Conservation (phyloP, 2,888 invertebrate genomes). For the Agrochola litura region DNA sequence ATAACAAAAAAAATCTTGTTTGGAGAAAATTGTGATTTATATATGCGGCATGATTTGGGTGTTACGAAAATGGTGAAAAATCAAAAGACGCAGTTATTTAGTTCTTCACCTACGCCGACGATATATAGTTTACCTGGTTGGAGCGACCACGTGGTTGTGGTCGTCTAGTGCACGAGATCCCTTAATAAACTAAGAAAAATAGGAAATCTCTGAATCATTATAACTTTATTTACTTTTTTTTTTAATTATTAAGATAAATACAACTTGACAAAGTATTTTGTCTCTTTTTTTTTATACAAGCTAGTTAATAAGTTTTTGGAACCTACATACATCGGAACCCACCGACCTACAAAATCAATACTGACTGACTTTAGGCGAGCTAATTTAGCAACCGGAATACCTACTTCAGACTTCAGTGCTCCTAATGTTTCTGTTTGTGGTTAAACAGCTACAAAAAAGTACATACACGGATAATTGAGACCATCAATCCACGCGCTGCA, state of each 20-base stretch:
- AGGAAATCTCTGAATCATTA: constrained; percentile 12
- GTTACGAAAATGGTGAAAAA: too few relatives aligned
- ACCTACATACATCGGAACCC: neutral
- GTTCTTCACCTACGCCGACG: too few relatives aligned
- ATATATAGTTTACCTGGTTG: too few relatives aligned
- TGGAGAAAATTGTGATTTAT: too few relatives aligned
- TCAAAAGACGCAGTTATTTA: too few relatives aligned
- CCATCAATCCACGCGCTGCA: neutral
- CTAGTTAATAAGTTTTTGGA: too few relatives aligned
- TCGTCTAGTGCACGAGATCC: too few relatives aligned
- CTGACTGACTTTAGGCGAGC: neutral
- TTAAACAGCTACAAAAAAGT: neutral
- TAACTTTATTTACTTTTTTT: constrained; percentile 17
- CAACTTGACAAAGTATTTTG: constrained; percentile 1
- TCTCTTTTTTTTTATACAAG: neutral
- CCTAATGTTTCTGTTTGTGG: neutral
- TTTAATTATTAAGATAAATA: constrained; percentile 36
- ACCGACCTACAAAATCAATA: neutral
- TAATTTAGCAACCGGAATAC: neutral
- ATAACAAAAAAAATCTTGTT: too few relatives aligned
- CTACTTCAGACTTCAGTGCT: neutral
- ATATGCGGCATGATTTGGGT: too few relatives aligned
- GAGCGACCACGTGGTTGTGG: too few relatives aligned
- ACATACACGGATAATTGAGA: neutral
- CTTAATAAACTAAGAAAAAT: neutral